phyloP scores from a whole-genome alignment of 1,140 invertebrate species.

The Forficula auricularia region DNA sequence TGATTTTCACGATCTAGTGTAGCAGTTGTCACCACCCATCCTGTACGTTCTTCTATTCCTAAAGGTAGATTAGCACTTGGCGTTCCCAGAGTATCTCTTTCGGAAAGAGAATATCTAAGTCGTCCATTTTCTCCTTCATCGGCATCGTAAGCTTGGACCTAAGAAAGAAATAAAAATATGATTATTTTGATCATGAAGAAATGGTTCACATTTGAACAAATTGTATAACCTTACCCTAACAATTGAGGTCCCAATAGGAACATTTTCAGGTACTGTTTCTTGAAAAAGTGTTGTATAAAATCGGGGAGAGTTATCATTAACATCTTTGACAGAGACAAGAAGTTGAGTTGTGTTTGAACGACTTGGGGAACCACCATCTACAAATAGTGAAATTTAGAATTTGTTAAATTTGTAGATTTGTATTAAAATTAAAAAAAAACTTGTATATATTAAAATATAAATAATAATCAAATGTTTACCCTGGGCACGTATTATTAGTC shows the following conservation, averaged over 20 bases:
- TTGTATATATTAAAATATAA: no score
- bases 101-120: constrained; percentile 50
- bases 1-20: constrained; percentile 78
- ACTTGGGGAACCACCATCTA: constrained; percentile 74
- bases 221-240: constrained; percentile 31
- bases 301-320: constrained; percentile 83
- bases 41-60: constrained; percentile 63
- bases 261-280: constrained; percentile 82
- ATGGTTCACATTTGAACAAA: no score
- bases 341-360: constrained; percentile 84
- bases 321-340: constrained; percentile 73
- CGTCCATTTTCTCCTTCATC: constrained; percentile 75
- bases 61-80: constrained; percentile 60
- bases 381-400: constrained; percentile 6
- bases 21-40: constrained; percentile 75
- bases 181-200: no score
- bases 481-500: constrained; percentile 79
- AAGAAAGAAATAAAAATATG: constrained; percentile 13
- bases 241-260: constrained; percentile 68
- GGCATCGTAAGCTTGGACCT: constrained; percentile 79
- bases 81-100: constrained; percentile 42
- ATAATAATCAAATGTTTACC: constrained; percentile 22
- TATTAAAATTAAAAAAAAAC: not conserved
- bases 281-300: constrained; percentile 87
- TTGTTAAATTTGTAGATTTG: not conserved